phyloP scores from a whole-genome alignment of 1,140 invertebrate genomes.

The Eueides isabella region DNA sequence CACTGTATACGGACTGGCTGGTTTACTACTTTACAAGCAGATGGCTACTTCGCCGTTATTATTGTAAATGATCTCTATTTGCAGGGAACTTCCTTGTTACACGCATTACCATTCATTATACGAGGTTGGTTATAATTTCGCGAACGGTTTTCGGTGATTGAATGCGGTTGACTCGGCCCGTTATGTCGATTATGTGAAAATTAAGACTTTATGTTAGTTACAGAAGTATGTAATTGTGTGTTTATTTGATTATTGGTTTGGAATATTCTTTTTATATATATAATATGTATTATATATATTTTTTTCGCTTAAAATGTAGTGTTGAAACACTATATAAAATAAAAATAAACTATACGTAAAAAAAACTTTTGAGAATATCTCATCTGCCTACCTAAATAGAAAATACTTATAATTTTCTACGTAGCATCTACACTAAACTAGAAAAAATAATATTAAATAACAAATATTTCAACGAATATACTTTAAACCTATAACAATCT shows the following conservation, averaged over 20 bases:
- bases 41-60: slow-evolving; percentile 57
- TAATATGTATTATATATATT: too few relatives aligned
- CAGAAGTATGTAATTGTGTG: not conserved
- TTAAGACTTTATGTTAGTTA: not conserved
- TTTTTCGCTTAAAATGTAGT: too few relatives aligned
- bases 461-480: not conserved
- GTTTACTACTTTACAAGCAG: slow-evolving; percentile 47
- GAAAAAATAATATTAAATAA: too few relatives aligned
- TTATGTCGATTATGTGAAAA: slow-evolving; percentile 11
- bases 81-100: slow-evolving; percentile 55
- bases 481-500: not conserved
- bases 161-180: slow-evolving; percentile 37
- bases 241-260: not conserved
- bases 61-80: slow-evolving; percentile 69
- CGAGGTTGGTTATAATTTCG: slow-evolving; percentile 35
- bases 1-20: slow-evolving; percentile 55
- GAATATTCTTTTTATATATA: not conserved
- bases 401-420: too few relatives aligned
- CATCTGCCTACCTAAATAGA: too few relatives aligned
- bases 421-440: too few relatives aligned
- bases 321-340: too few relatives aligned
- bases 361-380: too few relatives aligned
- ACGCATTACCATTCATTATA: slow-evolving; percentile 49
- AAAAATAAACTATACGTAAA: too few relatives aligned
- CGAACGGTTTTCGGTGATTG: slow-evolving; percentile 46